Percentiles rank a stretch among this genome's conserved stretches.
Evolutionary conservation across 2,797 vertebrate genomes (phyloP).

Genomic region (Eurystomus glaucurus): DNA sequence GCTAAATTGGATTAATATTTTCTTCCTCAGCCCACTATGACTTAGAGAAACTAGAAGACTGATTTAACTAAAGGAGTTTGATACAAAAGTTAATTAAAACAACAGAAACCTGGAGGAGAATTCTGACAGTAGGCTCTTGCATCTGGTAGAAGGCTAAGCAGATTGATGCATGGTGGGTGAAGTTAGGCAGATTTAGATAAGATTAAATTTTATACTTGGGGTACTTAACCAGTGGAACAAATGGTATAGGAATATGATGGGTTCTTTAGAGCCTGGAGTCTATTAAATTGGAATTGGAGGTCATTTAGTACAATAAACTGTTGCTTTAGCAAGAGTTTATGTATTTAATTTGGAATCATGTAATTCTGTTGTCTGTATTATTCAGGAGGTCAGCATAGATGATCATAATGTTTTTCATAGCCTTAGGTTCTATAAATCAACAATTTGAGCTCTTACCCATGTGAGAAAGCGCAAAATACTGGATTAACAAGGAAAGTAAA

Average conservation of each 20-base stretch:
- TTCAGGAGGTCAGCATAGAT: neutral
- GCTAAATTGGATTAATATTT: neutral
- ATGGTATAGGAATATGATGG: neutral
- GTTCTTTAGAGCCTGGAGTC: conserved; percentile 11
- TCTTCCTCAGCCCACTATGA: neutral
- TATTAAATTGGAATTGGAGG: conserved; percentile 4
- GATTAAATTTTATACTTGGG: neutral
- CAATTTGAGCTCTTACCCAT: neutral
- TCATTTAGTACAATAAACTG: conserved; percentile 20
- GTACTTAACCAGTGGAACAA: conserved; percentile 10
- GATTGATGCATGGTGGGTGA: neutral
- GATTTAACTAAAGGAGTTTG: neutral
- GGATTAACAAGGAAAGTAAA: neutral
- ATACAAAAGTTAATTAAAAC: neutral
- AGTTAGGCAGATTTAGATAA: conserved; percentile 9
- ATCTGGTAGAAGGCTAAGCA: neutral
- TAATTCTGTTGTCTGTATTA: neutral
- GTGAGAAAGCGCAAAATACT: neutral
- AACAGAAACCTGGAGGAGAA: neutral
- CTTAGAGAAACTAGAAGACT: neutral
- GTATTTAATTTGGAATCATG: neutral
- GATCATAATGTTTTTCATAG: neutral
- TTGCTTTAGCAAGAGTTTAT: neutral
- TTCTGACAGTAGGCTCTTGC: neutral
- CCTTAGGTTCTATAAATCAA: neutral